These are phyloP conservation scores for Sinelater perroti DNA, from an alignment of 2,888 invertebrate species.

Conservation along the genomic window DNA sequence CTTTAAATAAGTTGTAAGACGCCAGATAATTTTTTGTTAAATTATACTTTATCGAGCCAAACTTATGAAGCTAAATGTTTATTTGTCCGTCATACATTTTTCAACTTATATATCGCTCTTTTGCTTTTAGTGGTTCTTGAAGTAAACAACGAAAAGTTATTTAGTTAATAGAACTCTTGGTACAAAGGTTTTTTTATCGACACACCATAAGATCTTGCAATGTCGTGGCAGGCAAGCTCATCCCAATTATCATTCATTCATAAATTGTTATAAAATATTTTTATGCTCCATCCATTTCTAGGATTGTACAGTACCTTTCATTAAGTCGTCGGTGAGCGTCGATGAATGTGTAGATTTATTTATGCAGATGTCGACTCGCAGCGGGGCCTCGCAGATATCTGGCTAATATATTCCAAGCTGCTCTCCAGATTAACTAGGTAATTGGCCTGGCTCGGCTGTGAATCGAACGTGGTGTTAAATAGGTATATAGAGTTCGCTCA, in stretches of 20 bases:
- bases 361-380: slow-evolving; percentile 30
- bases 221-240: slow-evolving; percentile 26
- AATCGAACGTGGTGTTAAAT: slow-evolving; percentile 32
- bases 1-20: no score
- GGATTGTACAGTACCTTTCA: slow-evolving; percentile 55
- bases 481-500: slow-evolving; percentile 35
- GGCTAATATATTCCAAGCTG: slow-evolving; percentile 22
- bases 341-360: slow-evolving; percentile 35
- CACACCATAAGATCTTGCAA: no score
- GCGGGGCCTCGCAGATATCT: slow-evolving; percentile 24
- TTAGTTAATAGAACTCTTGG: no score
- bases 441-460: slow-evolving; percentile 30
- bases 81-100: no score
- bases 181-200: no score
- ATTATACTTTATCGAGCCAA: no score
- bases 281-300: slow-evolving; percentile 55
- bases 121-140: no score
- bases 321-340: slow-evolving; percentile 44
- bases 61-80: no score
- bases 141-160: no score
- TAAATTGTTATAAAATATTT: slow-evolving; percentile 48
- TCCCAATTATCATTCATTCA: slow-evolving; percentile 32
- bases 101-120: no score
- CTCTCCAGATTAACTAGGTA: slow-evolving; percentile 25
- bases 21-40: no score